Percentiles rank a stretch among this genome's conserved stretches.
Evolutionary conservation across 1,140 invertebrate species (phyloP).

Genomic region (Apis mellifera): DNA sequence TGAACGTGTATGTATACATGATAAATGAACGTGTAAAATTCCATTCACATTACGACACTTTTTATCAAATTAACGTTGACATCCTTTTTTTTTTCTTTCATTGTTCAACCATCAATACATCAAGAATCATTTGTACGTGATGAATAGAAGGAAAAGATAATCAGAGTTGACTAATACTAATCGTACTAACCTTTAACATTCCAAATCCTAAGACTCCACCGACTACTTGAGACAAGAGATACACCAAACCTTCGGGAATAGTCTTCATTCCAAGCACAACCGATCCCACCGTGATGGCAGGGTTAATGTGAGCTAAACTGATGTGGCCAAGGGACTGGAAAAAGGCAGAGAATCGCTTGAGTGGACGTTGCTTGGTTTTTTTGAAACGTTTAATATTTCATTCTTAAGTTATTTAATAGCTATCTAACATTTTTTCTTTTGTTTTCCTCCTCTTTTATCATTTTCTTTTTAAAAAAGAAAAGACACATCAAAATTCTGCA

Average conservation of each 20-base stretch:
- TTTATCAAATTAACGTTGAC: too few species aligned
- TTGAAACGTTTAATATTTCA: too few species aligned
- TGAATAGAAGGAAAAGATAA: not conserved
- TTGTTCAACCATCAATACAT: not conserved
- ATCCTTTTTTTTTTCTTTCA: too few species aligned
- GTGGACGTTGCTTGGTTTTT: too few species aligned
- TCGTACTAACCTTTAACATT: slow-evolving; percentile 80
- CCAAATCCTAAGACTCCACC: slow-evolving; percentile 87
- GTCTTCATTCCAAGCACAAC: slow-evolving; percentile 85
- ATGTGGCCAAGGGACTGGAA: slow-evolving; percentile 86
- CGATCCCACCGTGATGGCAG: slow-evolving; percentile 87
- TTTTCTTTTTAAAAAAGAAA: too few species aligned
- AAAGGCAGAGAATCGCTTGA: not conserved
- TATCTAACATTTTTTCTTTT: too few species aligned
- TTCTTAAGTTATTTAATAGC: too few species aligned
- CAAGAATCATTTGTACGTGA: not conserved
- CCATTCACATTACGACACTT: too few species aligned
- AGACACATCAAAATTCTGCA: too few species aligned
- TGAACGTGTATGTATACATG: too few species aligned
- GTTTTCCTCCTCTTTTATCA: too few species aligned
- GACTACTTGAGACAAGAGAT: slow-evolving; percentile 86
- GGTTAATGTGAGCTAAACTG: slow-evolving; percentile 88
- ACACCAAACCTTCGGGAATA: slow-evolving; percentile 85
- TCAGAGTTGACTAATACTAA: not conserved
- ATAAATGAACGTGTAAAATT: too few species aligned